phyloP scores from a whole-genome alignment of 2,797 vertebrate species.

The Anas bernieri region DNA sequence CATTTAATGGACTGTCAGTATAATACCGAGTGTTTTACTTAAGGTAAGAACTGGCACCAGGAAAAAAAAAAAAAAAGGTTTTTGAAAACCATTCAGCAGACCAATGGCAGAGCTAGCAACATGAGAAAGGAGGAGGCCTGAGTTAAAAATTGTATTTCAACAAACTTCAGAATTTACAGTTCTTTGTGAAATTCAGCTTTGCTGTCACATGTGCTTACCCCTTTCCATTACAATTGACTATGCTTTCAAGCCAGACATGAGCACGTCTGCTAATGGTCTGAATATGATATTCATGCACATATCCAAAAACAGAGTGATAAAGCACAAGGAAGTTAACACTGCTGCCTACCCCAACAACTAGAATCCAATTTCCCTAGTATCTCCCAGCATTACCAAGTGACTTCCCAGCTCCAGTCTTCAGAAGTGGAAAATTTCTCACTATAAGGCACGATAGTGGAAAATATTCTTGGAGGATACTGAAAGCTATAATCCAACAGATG shows the following conservation, averaged over 20 bases:
- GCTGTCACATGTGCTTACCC: not conserved
- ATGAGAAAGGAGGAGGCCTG: not conserved
- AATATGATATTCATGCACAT: not conserved
- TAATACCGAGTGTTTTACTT: not conserved
- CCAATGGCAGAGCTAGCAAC: not conserved
- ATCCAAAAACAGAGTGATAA: not conserved
- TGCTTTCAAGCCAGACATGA: not conserved
- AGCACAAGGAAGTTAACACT: not conserved
- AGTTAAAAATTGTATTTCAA: not conserved
- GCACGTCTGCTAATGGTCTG: not conserved
- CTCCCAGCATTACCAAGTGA: not conserved
- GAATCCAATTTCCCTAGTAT: not conserved
- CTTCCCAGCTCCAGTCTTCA: not conserved
- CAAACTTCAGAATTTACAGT: not conserved
- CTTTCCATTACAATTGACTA: not conserved
- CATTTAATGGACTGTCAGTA: not conserved
- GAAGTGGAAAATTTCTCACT: not conserved
- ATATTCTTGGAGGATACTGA: not conserved
- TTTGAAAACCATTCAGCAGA: not conserved
- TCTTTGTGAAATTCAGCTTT: not conserved
- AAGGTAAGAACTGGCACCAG: not conserved
- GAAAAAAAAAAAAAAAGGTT: not conserved
- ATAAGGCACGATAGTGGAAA: not conserved
- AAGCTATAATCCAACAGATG: not conserved
- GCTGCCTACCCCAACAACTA: not conserved